A percentile compares a stretch with the other conserved stretches of the same genome.
These are phyloP conservation scores for Ammodytes dubius DNA, from an alignment of 2,113 vertebrate species.

Conservation along the genomic window DNA sequence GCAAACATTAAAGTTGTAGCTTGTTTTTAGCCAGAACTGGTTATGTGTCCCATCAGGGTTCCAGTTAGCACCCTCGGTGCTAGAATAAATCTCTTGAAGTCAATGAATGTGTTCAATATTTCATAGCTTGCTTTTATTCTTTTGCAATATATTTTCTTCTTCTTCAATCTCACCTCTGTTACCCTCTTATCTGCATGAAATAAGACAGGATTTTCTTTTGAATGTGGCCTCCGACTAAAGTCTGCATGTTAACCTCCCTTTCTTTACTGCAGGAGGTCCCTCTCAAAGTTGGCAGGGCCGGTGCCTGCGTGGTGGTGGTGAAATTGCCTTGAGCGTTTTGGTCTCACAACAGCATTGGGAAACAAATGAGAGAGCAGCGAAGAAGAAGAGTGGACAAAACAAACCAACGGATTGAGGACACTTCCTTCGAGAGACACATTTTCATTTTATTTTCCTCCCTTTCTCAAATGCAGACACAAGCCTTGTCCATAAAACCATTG, in stretches of 20 bases:
- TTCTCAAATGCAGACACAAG: constrained; percentile 48
- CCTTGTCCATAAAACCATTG: constrained; percentile 65
- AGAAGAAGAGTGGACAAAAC: constrained; percentile 70
- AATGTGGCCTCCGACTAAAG: constrained; percentile 49
- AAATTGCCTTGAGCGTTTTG: constrained; percentile 89
- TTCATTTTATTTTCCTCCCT: constrained; percentile 36
- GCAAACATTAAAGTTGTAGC: background rate
- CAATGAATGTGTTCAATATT: constrained; percentile 45
- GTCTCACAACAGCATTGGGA: constrained; percentile 63
- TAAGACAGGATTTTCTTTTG: constrained; percentile 39
- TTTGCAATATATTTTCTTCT: background rate
- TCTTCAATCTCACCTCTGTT: constrained; percentile 14
- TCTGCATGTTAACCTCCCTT: constrained; percentile 73
- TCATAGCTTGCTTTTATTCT: constrained; percentile 22
- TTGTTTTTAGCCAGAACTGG: constrained; percentile 24
- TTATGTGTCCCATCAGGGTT: constrained; percentile 10
- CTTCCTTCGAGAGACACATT: constrained; percentile 63
- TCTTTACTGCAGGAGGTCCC: constrained; percentile 90
- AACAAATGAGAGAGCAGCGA: constrained; percentile 63
- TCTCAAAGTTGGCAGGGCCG: constrained; percentile 96
- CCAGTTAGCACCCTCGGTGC: background rate
- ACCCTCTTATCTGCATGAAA: constrained; percentile 55
- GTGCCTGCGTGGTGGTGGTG: constrained; percentile 93
- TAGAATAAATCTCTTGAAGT: constrained; percentile 30
- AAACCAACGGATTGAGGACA: constrained; percentile 68